Conservation (phyloP, 2,113 vertebrate species). For the Fulmarus glacialis region DNA sequence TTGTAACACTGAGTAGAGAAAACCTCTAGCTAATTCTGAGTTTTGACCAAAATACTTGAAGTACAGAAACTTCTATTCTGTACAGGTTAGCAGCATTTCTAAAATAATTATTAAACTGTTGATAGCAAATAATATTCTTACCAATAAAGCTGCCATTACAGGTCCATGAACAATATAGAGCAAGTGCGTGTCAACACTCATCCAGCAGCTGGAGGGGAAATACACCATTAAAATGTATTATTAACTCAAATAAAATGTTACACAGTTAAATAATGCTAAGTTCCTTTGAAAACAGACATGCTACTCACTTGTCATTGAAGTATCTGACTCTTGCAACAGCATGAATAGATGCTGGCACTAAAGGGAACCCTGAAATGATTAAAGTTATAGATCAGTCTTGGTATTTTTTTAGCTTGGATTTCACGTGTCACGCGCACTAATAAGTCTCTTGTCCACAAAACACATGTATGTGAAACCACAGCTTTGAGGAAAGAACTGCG, state of each 20-base stretch:
- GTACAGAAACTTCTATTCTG: not conserved
- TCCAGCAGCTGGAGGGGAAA: constrained; percentile 89
- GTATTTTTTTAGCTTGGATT: not conserved
- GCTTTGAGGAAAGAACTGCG: not conserved
- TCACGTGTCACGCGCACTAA: not conserved
- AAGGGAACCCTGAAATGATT: constrained; percentile 86
- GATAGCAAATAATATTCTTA: constrained; percentile 72
- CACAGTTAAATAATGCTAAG: not conserved
- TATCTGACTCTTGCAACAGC: constrained; percentile 91
- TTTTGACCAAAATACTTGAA: not conserved
- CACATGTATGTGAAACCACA: not conserved
- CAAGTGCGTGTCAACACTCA: constrained; percentile 94
- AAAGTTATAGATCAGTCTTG: not conserved
- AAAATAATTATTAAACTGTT: not conserved
- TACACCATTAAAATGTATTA: not conserved
- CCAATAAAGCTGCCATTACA: constrained; percentile 92
- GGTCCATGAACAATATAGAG: constrained; percentile 96
- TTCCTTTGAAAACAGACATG: constrained; percentile 40
- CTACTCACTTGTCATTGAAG: constrained; percentile 97
- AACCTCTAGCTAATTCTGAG: not conserved
- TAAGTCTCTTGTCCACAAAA: not conserved
- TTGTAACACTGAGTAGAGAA: not conserved
- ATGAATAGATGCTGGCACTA: constrained; percentile 92
- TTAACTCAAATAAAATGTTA: not conserved
- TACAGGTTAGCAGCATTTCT: not conserved